phyloP scores from a whole-genome alignment of 2,113 vertebrate genomes.

The Peromyscus maniculatus region DNA sequence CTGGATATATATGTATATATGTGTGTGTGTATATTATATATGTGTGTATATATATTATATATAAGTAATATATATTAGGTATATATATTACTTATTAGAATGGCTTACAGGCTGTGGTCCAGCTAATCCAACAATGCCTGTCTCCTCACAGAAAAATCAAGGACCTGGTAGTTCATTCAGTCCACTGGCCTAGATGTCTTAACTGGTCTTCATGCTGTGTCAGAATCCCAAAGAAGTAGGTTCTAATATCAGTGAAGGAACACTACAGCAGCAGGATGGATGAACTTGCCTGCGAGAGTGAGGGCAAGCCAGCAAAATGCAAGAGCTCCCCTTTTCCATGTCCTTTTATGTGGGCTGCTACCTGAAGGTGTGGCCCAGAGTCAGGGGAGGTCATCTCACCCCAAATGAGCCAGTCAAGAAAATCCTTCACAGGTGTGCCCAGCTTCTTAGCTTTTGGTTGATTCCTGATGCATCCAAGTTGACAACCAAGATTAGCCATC shows the following conservation, averaged over 20 bases:
- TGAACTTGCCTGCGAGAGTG: background rate
- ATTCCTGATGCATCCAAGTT: background rate
- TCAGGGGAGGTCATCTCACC: background rate
- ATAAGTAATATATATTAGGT: no score
- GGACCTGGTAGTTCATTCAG: background rate
- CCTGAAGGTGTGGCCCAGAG: background rate
- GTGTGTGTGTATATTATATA: background rate
- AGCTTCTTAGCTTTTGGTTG: background rate
- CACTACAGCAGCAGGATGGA: background rate
- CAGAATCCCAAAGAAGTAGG: background rate
- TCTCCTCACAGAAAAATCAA: background rate
- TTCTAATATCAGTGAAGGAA: background rate
- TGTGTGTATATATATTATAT: background rate
- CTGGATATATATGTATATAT: background rate
- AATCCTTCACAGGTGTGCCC: background rate
- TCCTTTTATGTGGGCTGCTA: background rate
- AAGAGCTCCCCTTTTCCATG: background rate
- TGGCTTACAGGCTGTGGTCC: background rate
- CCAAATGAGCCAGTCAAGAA: background rate
- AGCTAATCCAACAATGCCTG: background rate
- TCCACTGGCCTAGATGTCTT: background rate
- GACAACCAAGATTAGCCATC: background rate
- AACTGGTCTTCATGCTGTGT: background rate
- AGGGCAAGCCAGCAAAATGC: background rate
- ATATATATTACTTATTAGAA: background rate